Conservation (phyloP, 2,113 vertebrate genomes). For the Paraplagusia blochii region DNA sequence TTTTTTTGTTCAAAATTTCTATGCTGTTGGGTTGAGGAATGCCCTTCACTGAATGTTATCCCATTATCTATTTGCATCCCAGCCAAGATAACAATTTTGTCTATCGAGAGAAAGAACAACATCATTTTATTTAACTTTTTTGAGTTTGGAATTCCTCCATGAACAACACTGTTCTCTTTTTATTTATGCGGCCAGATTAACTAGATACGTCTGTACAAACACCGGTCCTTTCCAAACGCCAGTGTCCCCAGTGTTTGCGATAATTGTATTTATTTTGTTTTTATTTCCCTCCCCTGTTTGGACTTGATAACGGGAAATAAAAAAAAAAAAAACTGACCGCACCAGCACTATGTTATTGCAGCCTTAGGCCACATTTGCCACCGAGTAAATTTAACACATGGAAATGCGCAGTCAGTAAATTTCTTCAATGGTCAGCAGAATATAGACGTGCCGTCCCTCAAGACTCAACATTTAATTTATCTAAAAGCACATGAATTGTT, state of each 20-base stretch:
- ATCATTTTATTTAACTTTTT: conserved; percentile 36
- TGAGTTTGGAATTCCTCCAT: conserved; percentile 21
- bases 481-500: conserved; percentile 36
- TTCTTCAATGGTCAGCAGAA: conserved; percentile 59
- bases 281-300: conserved; percentile 31
- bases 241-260: conserved; percentile 26
- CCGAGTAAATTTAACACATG: conserved; percentile 38
- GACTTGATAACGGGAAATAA: conserved; percentile 34
- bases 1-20: too few relatives aligned
- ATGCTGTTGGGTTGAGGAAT: too few relatives aligned
- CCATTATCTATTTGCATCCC: too few relatives aligned
- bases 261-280: conserved; percentile 47
- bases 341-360: conserved; percentile 43
- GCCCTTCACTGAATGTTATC: too few relatives aligned
- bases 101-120: too few relatives aligned
- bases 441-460: conserved; percentile 12
- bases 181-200: conserved; percentile 32
- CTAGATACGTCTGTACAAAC: conserved; percentile 39
- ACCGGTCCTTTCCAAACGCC: conserved; percentile 15
- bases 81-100: too few relatives aligned
- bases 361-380: conserved; percentile 29
- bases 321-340: conserved; percentile 5
- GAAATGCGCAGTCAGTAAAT: conserved; percentile 67
- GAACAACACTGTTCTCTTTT: conserved; percentile 36
- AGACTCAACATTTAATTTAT: conserved; percentile 42